phyloP scores from a whole-genome alignment of 1,140 invertebrate genomes.

The Bicyclus anynana region DNA sequence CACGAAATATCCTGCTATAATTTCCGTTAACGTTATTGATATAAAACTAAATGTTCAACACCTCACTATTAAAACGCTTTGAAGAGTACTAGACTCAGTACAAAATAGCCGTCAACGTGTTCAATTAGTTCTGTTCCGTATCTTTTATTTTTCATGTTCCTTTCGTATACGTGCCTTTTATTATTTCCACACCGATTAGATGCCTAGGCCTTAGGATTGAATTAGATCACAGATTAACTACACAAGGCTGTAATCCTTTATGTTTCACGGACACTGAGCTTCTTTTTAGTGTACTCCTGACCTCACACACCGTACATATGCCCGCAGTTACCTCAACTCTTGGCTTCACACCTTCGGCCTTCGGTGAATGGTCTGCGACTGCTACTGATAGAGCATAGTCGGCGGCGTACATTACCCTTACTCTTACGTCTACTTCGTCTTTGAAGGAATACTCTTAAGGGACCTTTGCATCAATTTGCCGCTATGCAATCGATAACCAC shows the following conservation, averaged over 20 bases:
- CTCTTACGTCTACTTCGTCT: slow-evolving; percentile 52
- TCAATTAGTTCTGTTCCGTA: slow-evolving; percentile 68
- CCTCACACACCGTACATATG: slow-evolving; percentile 74
- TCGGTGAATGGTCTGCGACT: slow-evolving; percentile 62
- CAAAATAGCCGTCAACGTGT: slow-evolving; percentile 67
- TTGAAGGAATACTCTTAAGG: slow-evolving; percentile 59
- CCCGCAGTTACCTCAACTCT: slow-evolving; percentile 76
- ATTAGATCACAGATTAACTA: slow-evolving; percentile 74
- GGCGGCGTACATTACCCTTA: slow-evolving; percentile 59
- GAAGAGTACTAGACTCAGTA: slow-evolving; percentile 70
- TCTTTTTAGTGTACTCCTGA: slow-evolving; percentile 76
- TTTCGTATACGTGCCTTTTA: slow-evolving; percentile 68
- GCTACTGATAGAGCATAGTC: slow-evolving; percentile 54
- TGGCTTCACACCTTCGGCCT: slow-evolving; percentile 73
- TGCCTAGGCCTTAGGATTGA: slow-evolving; percentile 73
- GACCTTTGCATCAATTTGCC: slow-evolving; percentile 17
- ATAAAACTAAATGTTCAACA: slow-evolving; percentile 41
- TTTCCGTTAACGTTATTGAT: slow-evolving; percentile 1
- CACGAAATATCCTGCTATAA: slow-evolving; percentile 14
- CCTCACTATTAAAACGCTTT: slow-evolving; percentile 62
- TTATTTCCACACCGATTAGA: slow-evolving; percentile 72
- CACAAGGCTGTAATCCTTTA: slow-evolving; percentile 72
- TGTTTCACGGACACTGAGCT: slow-evolving; percentile 74
- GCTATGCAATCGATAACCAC: neutral
- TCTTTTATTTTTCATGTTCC: slow-evolving; percentile 53